Evolutionary conservation across 92 coral and sea anemone genomes (phyloP).

Genomic region (Porites evermanni): DNA sequence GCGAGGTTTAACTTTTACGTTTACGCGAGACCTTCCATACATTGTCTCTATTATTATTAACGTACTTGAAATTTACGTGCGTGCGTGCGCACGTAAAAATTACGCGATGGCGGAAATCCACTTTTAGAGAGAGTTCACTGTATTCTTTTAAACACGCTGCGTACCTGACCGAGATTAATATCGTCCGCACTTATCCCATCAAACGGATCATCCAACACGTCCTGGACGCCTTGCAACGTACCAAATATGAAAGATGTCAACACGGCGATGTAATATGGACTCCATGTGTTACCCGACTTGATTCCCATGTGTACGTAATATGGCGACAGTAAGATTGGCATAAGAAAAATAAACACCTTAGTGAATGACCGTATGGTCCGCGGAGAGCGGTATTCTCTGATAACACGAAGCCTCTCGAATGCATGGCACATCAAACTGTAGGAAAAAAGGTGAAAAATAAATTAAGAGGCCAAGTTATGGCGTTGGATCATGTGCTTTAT

Average conservation of each 20-base stretch:
- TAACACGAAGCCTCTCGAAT: conserved; percentile 93
- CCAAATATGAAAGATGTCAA: conserved; percentile 91
- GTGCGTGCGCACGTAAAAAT: background rate
- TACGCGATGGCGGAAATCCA: background rate
- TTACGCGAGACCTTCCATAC: too few relatives aligned
- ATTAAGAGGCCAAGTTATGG: too few relatives aligned
- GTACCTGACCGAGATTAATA: conserved; percentile 91
- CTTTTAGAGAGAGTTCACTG: too few relatives aligned
- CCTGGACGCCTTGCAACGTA: conserved; percentile 96
- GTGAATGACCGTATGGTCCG: conserved; percentile 97
- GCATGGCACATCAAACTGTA: conserved; percentile 97
- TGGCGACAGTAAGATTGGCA: conserved; percentile 96
- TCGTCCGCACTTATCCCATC: conserved; percentile 99
- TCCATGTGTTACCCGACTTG: conserved; percentile 79
- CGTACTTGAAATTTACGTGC: too few relatives aligned
- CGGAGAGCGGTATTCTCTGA: conserved; percentile 98
- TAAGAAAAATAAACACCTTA: conserved; percentile 94
- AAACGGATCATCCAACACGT: conserved; percentile 95
- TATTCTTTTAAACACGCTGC: background rate
- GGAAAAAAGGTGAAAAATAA: background rate
- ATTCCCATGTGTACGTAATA: conserved; percentile 90
- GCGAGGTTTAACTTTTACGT: too few relatives aligned
- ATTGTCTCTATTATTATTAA: too few relatives aligned
- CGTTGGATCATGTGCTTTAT: too few relatives aligned
- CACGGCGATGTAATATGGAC: conserved; percentile 89